phyloP scores from a whole-genome alignment of 2,113 vertebrate species.

The Callocephalon fimbriatum region DNA sequence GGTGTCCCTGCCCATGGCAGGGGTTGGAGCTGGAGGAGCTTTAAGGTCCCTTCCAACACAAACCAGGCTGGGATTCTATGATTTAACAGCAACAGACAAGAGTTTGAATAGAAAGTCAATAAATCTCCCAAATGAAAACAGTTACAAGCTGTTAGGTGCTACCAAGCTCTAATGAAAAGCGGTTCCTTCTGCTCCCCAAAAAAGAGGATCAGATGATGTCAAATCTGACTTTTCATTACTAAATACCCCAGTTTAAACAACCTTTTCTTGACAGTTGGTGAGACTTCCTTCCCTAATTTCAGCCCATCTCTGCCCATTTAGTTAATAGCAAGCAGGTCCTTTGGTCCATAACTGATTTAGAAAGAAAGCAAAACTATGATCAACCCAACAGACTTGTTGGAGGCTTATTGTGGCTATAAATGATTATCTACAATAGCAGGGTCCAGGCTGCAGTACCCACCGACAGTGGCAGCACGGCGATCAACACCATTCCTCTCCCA shows the following conservation, averaged over 20 bases:
- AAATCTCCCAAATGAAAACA: neutral
- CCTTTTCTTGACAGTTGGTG: neutral
- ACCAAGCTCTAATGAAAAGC: neutral
- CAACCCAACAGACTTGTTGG: rapidly evolving
- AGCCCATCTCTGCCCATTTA: neutral
- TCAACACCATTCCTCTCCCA: neutral
- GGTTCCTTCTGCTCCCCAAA: neutral
- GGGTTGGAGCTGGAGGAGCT: rapidly evolving
- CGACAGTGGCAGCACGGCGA: rapidly evolving
- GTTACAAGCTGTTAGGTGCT: neutral
- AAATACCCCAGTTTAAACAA: neutral
- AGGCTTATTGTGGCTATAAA: rapidly evolving
- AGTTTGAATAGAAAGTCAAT: neutral
- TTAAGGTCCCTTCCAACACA: neutral
- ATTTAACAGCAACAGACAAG: neutral
- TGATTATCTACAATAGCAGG: neutral
- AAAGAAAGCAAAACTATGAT: neutral
- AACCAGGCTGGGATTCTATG: neutral
- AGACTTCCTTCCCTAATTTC: neutral
- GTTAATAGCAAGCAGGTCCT: rapidly evolving
- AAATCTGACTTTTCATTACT: neutral
- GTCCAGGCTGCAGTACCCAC: neutral
- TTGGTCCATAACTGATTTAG: rapidly evolving
- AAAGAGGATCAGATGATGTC: neutral
- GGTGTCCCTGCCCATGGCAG: neutral